A percentile compares a stretch with the other conserved stretches of the same genome.
phyloP scores from a whole-genome alignment of 2,888 invertebrate species.

The Amblyteles armatorius region DNA sequence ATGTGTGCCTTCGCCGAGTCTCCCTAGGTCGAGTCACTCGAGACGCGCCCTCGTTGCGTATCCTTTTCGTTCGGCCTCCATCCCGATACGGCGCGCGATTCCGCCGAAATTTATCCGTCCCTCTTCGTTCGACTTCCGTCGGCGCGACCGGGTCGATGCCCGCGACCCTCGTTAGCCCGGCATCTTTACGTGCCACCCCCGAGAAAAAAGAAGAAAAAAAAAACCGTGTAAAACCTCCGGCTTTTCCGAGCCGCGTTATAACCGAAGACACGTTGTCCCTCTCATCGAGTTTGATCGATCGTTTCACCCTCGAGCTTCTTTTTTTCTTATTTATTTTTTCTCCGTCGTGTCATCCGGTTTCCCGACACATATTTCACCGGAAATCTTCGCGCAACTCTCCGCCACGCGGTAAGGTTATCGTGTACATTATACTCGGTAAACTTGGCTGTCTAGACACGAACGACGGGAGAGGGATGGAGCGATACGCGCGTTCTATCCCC shows the following conservation, averaged over 20 bases:
- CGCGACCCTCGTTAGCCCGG: constrained; percentile 61
- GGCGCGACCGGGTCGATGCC: background rate
- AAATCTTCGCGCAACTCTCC: constrained; percentile 26
- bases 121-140: constrained; percentile 47
- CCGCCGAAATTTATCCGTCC: constrained; percentile 37
- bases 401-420: constrained; percentile 33
- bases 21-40: constrained; percentile 9
- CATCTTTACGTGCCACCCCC: constrained; percentile 27
- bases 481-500: constrained; percentile 17
- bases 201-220: too few relatives aligned
- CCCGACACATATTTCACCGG: constrained; percentile 41
- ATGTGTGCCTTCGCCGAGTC: constrained; percentile 31
- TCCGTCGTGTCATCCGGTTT: constrained; percentile 23
- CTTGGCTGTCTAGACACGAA: constrained; percentile 39
- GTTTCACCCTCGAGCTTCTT: constrained; percentile 34
- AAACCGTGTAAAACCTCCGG: constrained; percentile 10
- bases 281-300: constrained; percentile 65
- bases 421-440: constrained; percentile 40
- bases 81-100: background rate
- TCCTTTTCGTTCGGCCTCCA: constrained; percentile 1
- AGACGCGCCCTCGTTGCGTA: background rate
- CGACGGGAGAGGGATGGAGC: background rate
- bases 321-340: background rate
- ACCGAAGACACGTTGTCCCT: constrained; percentile 64
- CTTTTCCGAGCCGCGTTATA: constrained; percentile 37